Percentiles rank a stretch among this genome's conserved stretches.
phyloP scores from a whole-genome alignment of 2,113 vertebrate genomes.

The Psammodynastes pulverulentus region DNA sequence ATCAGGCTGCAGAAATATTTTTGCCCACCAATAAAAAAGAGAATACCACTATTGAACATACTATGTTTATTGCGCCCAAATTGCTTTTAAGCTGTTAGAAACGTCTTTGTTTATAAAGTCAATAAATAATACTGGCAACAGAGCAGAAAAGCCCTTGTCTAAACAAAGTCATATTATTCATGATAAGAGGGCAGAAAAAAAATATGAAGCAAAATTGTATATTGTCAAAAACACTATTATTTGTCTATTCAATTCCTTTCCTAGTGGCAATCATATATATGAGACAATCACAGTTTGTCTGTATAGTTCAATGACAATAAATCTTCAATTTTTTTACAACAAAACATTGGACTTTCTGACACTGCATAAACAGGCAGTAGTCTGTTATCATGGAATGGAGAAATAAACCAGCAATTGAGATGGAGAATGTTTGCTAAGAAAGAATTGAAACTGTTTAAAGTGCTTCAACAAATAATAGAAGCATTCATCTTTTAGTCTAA shows the following conservation, averaged over 20 bases:
- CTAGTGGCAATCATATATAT: conserved; percentile 5
- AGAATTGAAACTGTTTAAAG: conserved; percentile 9
- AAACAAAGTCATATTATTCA: not conserved
- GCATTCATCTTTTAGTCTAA: conserved; percentile 26
- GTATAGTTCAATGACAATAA: conserved; percentile 3
- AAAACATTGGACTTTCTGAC: not conserved
- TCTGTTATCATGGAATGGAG: conserved; percentile 9
- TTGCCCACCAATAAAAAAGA: not conserved
- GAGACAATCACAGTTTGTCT: conserved; percentile 30
- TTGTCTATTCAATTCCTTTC: conserved; percentile 41
- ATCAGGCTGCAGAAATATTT: not conserved
- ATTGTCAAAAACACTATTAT: not conserved
- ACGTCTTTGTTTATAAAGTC: conserved; percentile 9
- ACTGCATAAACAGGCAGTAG: not conserved
- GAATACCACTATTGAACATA: not conserved
- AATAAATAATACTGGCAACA: conserved; percentile 12
- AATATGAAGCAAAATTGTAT: conserved; percentile 19
- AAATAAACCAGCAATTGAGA: conserved; percentile 34
- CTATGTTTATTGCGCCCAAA: not conserved
- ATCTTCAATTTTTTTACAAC: conserved; percentile 1
- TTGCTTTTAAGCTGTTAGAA: conserved; percentile 12
- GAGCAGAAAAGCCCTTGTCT: not conserved
- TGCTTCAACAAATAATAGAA: conserved; percentile 6
- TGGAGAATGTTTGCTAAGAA: conserved; percentile 1
- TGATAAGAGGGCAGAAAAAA: not conserved